Evolutionary conservation across 2,888 invertebrate species (phyloP).

Genomic region (Eretmocerus hayati): DNA sequence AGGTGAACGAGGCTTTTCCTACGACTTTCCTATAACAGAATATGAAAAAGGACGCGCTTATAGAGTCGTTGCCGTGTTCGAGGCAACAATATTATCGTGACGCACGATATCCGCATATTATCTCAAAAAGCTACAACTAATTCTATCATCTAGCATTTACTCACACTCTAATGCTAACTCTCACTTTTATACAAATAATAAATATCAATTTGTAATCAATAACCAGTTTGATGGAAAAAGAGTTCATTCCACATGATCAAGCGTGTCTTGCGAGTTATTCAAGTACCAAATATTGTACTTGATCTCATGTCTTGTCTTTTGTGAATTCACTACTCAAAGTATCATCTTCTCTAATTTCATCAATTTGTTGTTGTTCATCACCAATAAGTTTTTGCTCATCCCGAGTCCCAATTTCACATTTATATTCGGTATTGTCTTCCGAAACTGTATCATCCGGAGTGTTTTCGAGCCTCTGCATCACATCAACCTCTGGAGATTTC

Average conservation of each 20-base stretch:
- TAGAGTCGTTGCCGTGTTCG: conserved; percentile 12
- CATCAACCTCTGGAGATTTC: no score
- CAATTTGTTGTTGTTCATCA: no score
- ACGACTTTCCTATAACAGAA: conserved; percentile 5
- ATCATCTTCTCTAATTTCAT: no score
- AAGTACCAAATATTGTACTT: no score
- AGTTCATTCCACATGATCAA: conserved; percentile 2
- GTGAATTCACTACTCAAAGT: no score
- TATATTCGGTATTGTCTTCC: no score
- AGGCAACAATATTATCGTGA: conserved; percentile 6
- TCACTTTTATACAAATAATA: conserved; percentile 11
- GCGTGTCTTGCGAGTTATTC: conserved; percentile 5
- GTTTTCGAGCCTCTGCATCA: no score
- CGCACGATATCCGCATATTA: background rate
- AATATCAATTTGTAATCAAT: conserved; percentile 6
- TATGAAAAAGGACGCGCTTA: conserved; percentile 9
- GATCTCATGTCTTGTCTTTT: no score
- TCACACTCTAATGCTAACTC: background rate
- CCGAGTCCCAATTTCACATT: no score
- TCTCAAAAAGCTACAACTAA: background rate
- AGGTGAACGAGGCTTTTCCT: conserved; percentile 5
- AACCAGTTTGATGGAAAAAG: no score
- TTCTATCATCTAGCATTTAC: background rate
- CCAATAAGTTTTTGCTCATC: conserved; percentile 1
- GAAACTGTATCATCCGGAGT: no score